Percentiles rank a stretch among this genome's conserved stretches.
Conservation (phyloP, 2,888 invertebrate species). For the Mactromeris polynyma region DNA sequence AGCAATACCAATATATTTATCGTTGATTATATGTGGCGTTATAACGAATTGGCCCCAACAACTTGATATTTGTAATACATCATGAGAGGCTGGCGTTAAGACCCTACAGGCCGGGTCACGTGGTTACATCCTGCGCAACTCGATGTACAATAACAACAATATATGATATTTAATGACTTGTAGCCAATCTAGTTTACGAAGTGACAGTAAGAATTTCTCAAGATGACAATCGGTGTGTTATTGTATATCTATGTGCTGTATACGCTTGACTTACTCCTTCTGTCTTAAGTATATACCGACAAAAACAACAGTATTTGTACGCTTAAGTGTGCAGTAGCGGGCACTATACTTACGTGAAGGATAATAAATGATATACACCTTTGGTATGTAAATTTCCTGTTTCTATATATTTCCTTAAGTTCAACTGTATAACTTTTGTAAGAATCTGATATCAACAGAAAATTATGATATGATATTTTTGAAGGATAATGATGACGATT, state of each 20-base stretch:
- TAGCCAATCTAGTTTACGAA: not conserved
- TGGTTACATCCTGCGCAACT: not conserved
- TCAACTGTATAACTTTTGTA: too few relatives aligned
- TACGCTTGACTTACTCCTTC: not conserved
- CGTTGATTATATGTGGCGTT: not conserved
- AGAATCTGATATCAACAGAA: too few relatives aligned
- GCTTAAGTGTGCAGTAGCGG: not conserved
- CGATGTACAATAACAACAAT: not conserved
- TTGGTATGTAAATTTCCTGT: not conserved
- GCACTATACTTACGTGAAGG: not conserved
- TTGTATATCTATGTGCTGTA: not conserved
- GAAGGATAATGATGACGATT: not conserved
- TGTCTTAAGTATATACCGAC: not conserved
- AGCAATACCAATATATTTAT: not conserved
- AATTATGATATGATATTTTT: not conserved
- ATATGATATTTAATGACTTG: not conserved
- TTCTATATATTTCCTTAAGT: not conserved
- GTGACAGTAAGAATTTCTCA: not conserved
- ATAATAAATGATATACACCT: not conserved
- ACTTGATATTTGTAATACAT: not conserved
- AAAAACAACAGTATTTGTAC: constrained; percentile 1
- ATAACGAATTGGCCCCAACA: not conserved
- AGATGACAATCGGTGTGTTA: not conserved
- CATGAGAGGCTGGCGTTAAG: not conserved
- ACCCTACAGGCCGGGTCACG: not conserved